A percentile compares a stretch with the other conserved stretches of the same genome.
Evolutionary conservation across 2,888 invertebrate genomes (phyloP).

Genomic region (Nezara viridula): DNA sequence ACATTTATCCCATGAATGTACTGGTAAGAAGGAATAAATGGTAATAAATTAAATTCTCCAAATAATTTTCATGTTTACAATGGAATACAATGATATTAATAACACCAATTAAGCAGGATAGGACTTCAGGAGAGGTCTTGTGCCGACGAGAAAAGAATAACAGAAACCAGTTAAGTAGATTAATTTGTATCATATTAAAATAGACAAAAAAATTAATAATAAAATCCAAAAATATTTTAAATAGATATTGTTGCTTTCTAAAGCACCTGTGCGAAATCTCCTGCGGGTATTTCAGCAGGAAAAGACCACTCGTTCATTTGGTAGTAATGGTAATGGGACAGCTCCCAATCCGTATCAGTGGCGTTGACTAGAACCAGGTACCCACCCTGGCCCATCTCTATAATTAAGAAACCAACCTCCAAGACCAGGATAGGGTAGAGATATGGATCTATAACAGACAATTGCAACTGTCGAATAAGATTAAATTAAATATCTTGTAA

Average conservation of each 20-base stretch:
- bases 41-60: too few species aligned
- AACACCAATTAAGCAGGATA: too few species aligned
- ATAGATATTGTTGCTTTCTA: background rate
- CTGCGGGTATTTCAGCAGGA: background rate
- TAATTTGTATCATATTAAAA: too few species aligned
- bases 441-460: background rate
- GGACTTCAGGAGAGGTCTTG: too few species aligned
- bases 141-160: too few species aligned
- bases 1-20: too few species aligned
- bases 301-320: constrained; percentile 27
- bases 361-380: background rate
- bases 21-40: too few species aligned
- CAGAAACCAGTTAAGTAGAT: too few species aligned
- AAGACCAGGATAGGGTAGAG: background rate
- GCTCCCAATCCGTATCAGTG: constrained; percentile 13
- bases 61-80: too few species aligned
- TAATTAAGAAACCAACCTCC: background rate
- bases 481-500: background rate
- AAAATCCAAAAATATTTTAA: too few species aligned
- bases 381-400: constrained; percentile 4
- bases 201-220: too few species aligned
- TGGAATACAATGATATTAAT: too few species aligned
- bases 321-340: constrained; percentile 7
- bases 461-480: background rate
- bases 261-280: constrained; percentile 1